Evolutionary conservation across 1,140 invertebrate genomes (phyloP), one percentile per base, ranked within the genome.

Genomic region (Caenorhabditis latens): DNA sequence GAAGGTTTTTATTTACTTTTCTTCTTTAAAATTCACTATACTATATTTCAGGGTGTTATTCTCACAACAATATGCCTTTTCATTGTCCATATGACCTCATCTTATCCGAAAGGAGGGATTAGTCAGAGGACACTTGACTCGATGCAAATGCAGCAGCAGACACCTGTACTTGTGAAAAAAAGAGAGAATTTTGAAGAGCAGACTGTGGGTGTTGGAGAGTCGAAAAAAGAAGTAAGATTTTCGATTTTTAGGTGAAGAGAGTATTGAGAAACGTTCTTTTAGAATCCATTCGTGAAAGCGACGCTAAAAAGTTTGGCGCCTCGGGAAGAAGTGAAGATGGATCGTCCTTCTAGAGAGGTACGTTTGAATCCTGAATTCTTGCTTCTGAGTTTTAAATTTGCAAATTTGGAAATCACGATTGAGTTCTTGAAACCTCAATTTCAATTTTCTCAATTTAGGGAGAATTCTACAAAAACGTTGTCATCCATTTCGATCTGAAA

Each of bases 401-500:
- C 32, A 32, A 32, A 32, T 32, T 2, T 32, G 32, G 32, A 2
- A 32, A 32, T 32, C 32, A 32, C 32, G 2, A n/a, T n/a, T n/a
- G n/a, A n/a, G n/a, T 14, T 53, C 48, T 53, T 11, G 19, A 83
- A 32, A 0, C 11, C 16, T 19, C 13, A 83, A 40, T 53, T 40
- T 0, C n/a, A 13, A 21, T 19, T 57, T 16, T 11, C 4, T 53
- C 3, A 6, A 16, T 87, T 87, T 50, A 87, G 86, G 58, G 24
- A 13, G 50, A 84, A 55, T 88, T 88, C 71, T 88, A 88, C 24
- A 24, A 82, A 32, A 88, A 88, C 40, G 40, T 88, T n/a, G 46
- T 95, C 65, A 95, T 97, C 0, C 96, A 97, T 93, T 93, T 98
- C 4, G 96, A 97, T 93, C 93, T 97, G 5, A 97, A 98, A 93